Conservation (phyloP, 2,888 invertebrate species). For the Cephus spinipes region DNA sequence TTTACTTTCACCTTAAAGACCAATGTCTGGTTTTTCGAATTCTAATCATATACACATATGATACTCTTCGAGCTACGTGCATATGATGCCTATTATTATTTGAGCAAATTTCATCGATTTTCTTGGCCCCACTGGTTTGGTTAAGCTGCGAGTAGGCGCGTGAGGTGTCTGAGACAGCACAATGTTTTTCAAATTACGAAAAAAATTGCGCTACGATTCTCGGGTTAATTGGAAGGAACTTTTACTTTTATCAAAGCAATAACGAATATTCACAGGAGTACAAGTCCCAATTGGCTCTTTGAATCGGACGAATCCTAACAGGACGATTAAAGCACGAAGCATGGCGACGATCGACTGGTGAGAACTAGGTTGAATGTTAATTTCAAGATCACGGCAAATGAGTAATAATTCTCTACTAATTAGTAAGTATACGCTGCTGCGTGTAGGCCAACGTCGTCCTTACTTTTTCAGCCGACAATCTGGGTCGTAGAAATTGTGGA, state of each 20-base stretch:
- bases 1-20: background rate
- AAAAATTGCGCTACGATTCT: too few relatives aligned
- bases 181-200: too few relatives aligned
- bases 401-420: slow-evolving; percentile 28
- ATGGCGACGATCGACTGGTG: slow-evolving; percentile 22
- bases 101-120: background rate
- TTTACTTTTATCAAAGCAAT: background rate
- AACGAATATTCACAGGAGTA: background rate
- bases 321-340: background rate
- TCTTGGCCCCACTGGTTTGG: background rate
- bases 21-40: background rate
- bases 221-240: background rate
- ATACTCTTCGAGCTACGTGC: background rate
- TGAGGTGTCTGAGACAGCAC: too few relatives aligned
- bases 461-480: background rate
- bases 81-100: background rate
- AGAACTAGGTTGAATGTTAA: slow-evolving; percentile 45
- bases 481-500: slow-evolving; percentile 7
- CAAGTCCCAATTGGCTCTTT: background rate
- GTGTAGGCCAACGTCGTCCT: background rate
- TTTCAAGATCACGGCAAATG: slow-evolving; percentile 55
- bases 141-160: background rate
- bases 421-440: background rate
- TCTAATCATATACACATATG: background rate
- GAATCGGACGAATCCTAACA: background rate